phyloP scores from a whole-genome alignment of 2,797 vertebrate species.

The Propithecus deckenii region DNA sequence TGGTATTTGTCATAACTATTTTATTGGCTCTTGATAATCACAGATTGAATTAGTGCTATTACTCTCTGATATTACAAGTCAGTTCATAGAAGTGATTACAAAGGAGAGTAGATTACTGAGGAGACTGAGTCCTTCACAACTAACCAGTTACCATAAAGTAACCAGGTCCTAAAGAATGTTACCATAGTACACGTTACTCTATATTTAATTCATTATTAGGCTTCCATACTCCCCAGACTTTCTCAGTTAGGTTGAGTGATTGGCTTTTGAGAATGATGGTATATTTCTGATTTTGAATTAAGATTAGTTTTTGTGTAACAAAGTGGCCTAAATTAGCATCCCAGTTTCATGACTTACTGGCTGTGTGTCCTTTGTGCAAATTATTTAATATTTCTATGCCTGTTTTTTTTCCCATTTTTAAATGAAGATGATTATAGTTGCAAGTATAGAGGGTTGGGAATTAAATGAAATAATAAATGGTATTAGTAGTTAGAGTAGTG shows the following conservation, averaged over 20 bases:
- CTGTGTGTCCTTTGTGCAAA: not conserved
- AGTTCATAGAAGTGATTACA: not conserved
- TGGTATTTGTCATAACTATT: constrained; percentile 49
- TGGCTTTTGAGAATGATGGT: not conserved
- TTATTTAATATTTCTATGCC: not conserved
- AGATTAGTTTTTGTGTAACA: not conserved
- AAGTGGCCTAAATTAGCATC: not conserved
- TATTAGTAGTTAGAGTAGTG: not conserved
- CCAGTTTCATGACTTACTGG: not conserved
- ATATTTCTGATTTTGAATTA: not conserved
- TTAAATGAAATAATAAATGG: not conserved
- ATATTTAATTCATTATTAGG: not conserved
- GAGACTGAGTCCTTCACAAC: not conserved
- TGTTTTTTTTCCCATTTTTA: not conserved
- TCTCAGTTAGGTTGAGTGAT: not conserved
- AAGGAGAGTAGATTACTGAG: not conserved
- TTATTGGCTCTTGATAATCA: constrained; percentile 40
- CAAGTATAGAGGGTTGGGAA: not conserved
- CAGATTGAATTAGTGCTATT: constrained; percentile 37
- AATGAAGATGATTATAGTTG: not conserved
- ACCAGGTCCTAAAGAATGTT: not conserved
- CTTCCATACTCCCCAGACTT: not conserved
- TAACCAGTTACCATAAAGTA: not conserved
- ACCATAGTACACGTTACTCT: not conserved
- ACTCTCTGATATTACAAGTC: not conserved